A percentile compares a stretch with the other conserved stretches of the same genome.
Conservation (phyloP, 2,888 invertebrate genomes). For the Lasioglossum villosulum region DNA sequence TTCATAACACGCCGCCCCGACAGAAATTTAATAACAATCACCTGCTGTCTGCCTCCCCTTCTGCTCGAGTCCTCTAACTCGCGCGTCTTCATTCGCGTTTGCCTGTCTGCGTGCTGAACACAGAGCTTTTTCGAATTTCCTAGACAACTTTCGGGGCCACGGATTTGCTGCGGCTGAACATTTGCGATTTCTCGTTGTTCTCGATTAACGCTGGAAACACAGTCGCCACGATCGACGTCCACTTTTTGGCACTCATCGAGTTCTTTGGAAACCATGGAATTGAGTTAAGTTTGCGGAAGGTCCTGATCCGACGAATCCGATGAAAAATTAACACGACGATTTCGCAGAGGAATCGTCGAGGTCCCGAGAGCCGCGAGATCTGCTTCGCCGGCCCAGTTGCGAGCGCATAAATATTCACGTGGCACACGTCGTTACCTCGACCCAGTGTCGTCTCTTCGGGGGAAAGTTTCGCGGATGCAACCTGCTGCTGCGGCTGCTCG, state of each 20-base stretch:
- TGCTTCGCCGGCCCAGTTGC: constrained; percentile 20
- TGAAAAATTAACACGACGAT: not conserved
- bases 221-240: too few relatives aligned
- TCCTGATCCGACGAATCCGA: not conserved
- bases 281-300: not conserved
- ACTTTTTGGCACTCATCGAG: too few relatives aligned
- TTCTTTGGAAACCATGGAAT: too few relatives aligned
- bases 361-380: not conserved
- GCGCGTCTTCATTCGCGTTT: not conserved
- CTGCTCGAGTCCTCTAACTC: not conserved
- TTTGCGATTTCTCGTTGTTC: not conserved
- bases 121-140: not conserved
- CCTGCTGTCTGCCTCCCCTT: not conserved
- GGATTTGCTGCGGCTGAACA: not conserved
- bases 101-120: not conserved
- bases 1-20: constrained; percentile 16
- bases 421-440: constrained; percentile 38
- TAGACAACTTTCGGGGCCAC: not conserved
- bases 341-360: not conserved
- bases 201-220: not conserved
- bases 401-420: constrained; percentile 66
- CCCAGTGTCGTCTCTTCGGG: constrained; percentile 9
- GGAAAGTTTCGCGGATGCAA: constrained; percentile 47
- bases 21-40: constrained; percentile 50
- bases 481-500: constrained; percentile 41